Base-by-base conservation (phyloP, 2,888 invertebrate species). In the Chouioia cunea region DNA sequence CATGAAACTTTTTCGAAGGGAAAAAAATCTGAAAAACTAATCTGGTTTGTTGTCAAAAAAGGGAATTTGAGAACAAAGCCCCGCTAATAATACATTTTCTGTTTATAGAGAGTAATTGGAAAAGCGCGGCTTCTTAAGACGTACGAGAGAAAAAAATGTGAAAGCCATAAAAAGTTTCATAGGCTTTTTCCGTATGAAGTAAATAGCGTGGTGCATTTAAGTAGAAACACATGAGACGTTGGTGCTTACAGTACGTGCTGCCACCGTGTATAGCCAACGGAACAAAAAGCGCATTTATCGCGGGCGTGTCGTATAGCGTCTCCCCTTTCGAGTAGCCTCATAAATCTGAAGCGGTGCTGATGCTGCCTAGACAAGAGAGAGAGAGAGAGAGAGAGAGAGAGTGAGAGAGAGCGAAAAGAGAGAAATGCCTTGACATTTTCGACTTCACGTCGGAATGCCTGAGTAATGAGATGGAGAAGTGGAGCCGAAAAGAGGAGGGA, bases 281-380 rank as follows among this genome's bases (percentile, higher is more conserved):
- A 60, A 75, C 74, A 75, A 73, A 74, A 73, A 73, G 70, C 65
- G 71, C 75, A 71, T 75, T 75, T 71, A 73, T 71, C 70, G 71
- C 66, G 58, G 52, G 20, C 16, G 67, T 56, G 53, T 68, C 71
- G 47, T 66, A 57, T 53, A 62, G 52, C 74, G 70, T 66, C 70
- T 62, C 65, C 63, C 36, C 60, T 27, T 27, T 56, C 52, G 69
- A 70, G 64, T 73, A 71, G 73, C 72, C 69, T 67, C 70, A 74
- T 74, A 75, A 76, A 76, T 75, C 71, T 74, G 70, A 65, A 58
- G 57, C 57, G 22, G 46, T 52, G 52, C 50, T 58, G 43, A 15
- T 2, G 18, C 15, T 22, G 23, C n/a, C 18, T 22, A 14, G 47
- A 22, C 43, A 50, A 47, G 36, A 53, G 57, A 47, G 50, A 22